phyloP scores from a whole-genome alignment of 1,140 invertebrate genomes.

The Listronotus bonariensis region DNA sequence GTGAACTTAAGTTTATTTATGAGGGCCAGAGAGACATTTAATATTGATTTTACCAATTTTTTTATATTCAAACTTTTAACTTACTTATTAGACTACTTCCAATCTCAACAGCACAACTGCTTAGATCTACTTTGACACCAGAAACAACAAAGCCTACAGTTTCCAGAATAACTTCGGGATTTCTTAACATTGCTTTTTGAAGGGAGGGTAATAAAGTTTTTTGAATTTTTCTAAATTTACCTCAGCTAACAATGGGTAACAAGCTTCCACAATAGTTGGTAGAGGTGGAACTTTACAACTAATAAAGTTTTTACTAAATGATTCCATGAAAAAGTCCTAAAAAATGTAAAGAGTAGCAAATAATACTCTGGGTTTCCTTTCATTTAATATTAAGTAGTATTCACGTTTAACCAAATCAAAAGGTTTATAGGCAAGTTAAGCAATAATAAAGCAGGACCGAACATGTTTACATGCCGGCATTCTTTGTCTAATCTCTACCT shows the following conservation, averaged over 20 bases:
- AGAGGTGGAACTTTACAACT: conserved; percentile 79
- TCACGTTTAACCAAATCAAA: no score
- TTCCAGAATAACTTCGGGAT: conserved; percentile 88
- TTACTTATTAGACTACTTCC: conserved; percentile 80
- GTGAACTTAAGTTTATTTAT: no score
- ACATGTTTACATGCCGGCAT: no score
- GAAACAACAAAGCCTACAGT: conserved; percentile 76
- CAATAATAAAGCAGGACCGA: no score
- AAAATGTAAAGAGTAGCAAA: conserved; percentile 40
- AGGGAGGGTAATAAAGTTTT: conserved; percentile 76
- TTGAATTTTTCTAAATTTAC: conserved; percentile 76
- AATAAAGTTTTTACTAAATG: conserved; percentile 80
- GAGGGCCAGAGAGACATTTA: no score
- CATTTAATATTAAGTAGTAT: no score
- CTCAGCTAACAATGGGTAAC: conserved; percentile 66
- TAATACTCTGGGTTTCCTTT: no score
- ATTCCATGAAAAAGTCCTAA: conserved; percentile 69
- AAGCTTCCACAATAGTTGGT: conserved; percentile 67
- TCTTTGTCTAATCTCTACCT: no score
- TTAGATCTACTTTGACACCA: conserved; percentile 77
- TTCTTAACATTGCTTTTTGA: conserved; percentile 92
- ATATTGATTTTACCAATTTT: no score
- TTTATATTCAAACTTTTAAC: conserved; percentile 23
- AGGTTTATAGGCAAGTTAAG: no score
- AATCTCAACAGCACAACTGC: conserved; percentile 77